Evolutionary conservation across 2,113 vertebrate genomes (phyloP), one percentile per base, ranked within the genome.

Genomic region (Lophotis ruficrista): DNA sequence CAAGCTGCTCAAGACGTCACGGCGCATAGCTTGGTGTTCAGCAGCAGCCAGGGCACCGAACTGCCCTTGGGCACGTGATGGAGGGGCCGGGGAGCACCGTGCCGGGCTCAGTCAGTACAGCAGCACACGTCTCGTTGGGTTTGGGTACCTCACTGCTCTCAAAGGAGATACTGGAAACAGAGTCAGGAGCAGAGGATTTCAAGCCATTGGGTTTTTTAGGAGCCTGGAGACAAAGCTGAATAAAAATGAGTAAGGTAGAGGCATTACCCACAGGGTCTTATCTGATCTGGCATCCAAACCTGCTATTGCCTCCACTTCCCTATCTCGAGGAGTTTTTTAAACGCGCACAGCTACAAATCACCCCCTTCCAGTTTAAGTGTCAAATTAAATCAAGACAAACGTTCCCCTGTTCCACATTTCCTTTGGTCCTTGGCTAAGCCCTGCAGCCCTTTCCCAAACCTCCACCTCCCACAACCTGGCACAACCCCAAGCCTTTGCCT

Each of bases 381-480:
- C 96, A 96, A 94, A 96, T 96, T 96, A 96, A 97, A 96, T 96
- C 92, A 96, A 96, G 95, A 97, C 92, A 95, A 97, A 94, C 54
- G 88, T 87, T 96, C 92, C 92, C 90, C 83, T 93, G 89, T 89
- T 93, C 83, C 96, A 91, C 89, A 60, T 88, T 95, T 91, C 94
- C 91, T 95, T 94, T 90, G 89, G 91, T 91, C 96, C 90, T 93
- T 90, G 90, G 94, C 94, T 94, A 83, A 93, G 89, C 96, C 96
- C 90, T 86, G 66, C 87, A 85, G 88, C 90, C 87, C 95, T 94
- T 94, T 91, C 94, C 91, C 95, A 95, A 94, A 95, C 89, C 90
- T 88, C 91, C 83, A 94, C 94, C 94, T 96, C 95, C 95, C 95
- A 94, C 92, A 54, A 65, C 70, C 90, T 96, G 96, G 94, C 96